Base-by-base conservation (phyloP, 2,888 invertebrate species). In the Euclidia mi region DNA sequence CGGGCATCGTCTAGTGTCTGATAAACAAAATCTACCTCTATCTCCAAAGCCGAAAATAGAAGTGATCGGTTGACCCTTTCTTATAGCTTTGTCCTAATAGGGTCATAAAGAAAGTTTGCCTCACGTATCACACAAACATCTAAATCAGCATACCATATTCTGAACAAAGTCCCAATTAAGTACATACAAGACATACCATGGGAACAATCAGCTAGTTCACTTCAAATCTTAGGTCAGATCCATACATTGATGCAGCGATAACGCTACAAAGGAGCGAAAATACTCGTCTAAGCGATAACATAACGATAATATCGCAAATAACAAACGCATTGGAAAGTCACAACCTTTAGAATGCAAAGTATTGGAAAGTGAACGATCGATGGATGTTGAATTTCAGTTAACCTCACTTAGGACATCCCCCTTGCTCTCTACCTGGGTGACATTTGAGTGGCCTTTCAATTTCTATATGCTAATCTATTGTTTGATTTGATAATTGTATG, bases 301-400 rank as follows among this genome's bases (percentile, higher is more conserved):
- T 66, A 68, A 53, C 72, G 87, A 88, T 87, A 81, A 60, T 65
- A 82, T 85, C 79, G 66, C 78, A 78, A 74, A 81, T 78, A 73
- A 77, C 77, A 82, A 81, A 82, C 83, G 77, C 81, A 82, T 85
- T 89, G 85, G 91, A 91, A 91, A 87, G 87, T 78, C 76, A 67
- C 70, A 79, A 80, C 79, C 81, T 83, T 84, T 84, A 79, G 72
- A 80, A 86, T 85, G 85, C 81, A 83, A 81, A 87, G 81, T 84
- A 82, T 82, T 82, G 83, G 85, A 87, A 87, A 88, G 84, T 76
- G 68, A 59, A 75, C 63, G 65, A 74, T 76, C 76, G 67, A 78
- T 77, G 71, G 68, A 76, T 75, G 72, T 65, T 68, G 71, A 80
- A 77, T 75, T 70, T 65, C 61, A 65, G 64, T 71, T 78, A 77